These are phyloP conservation scores for Syrrhaptes paradoxus DNA, from an alignment of 2,113 vertebrate species.

Conservation along the genomic window DNA sequence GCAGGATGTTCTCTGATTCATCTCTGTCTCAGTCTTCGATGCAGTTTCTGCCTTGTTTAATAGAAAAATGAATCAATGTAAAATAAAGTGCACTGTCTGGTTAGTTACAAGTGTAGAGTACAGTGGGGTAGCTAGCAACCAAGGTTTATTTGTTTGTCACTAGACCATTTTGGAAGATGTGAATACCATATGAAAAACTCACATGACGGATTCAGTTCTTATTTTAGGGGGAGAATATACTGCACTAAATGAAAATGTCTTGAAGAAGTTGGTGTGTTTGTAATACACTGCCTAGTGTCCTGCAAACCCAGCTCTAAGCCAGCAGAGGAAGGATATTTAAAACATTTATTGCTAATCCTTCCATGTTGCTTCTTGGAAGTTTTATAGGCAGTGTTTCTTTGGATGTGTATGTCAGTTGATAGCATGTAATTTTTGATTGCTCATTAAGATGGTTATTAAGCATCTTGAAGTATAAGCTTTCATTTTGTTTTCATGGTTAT, in stretches of 20 bases:
- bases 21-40: not conserved
- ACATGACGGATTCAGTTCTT: not conserved
- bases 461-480: slow-evolving; percentile 18
- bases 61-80: not conserved
- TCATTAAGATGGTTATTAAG: slow-evolving; percentile 66
- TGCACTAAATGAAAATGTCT: not conserved
- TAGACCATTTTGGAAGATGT: not conserved
- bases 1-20: not conserved
- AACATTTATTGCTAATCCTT: not conserved
- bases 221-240: not conserved
- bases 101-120: not conserved
- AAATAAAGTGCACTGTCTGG: not conserved
- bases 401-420: not conserved
- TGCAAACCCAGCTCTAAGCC: not conserved
- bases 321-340: not conserved
- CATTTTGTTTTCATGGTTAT: slow-evolving; percentile 62
- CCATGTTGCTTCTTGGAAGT: slow-evolving; percentile 18
- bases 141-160: not conserved
- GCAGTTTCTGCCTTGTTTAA: not conserved
- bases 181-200: not conserved
- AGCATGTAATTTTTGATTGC: slow-evolving; percentile 55
- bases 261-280: not conserved
- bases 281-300: not conserved
- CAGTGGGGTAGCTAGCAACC: not conserved
- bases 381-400: slow-evolving; percentile 24